Evolutionary conservation across 2,113 vertebrate genomes (phyloP), one percentile per base, ranked within the genome.

Genomic region (Lucifuga dentata): DNA sequence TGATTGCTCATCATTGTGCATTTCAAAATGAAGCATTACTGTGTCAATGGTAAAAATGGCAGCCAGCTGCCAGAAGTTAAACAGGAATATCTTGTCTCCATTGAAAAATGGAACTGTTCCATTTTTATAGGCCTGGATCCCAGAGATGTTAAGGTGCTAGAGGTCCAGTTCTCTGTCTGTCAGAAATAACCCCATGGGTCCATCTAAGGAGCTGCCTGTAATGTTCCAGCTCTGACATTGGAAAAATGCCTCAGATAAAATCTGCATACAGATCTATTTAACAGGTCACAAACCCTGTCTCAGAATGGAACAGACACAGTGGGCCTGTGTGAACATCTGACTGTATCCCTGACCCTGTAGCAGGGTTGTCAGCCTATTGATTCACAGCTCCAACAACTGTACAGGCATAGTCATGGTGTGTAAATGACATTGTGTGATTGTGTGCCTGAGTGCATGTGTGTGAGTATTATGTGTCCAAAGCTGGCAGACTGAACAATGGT

Each of bases 271-370:
- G 75, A 81, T 61, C 82, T 69, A 80, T 86, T 87, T 89, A 85
- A 68, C 69, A 76, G 86, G 88, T 87, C 86, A 46, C 59, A 53
- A n/a, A 80, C 88, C 89, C 76, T 82, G 89, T 86, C 86, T 86
- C 19, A 1, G 62, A 80, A 63, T n/a, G 59, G 75, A 60, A 84
- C 44, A 57, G 56, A 83, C 77, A 73, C 73, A 67, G 75, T 8
- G 33, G 68, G 76, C 80, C 75, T 65, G 83, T 80, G 85, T 78
- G 85, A 86, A 71, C 75, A 82, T 81, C 83, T 61, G 24, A 84
- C 80, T 65, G 68, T 62, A 69, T 64, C 76, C 46, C 79, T 57
- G 73, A 75, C 69, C 73, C 72, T 43, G 53, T 76, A 80, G 81
- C 81, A 41, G 43, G 35, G 48, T 69, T 85, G 87, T 86, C 80